phyloP scores from a whole-genome alignment of 2,888 invertebrate species.

The Hyposoter didymator region DNA sequence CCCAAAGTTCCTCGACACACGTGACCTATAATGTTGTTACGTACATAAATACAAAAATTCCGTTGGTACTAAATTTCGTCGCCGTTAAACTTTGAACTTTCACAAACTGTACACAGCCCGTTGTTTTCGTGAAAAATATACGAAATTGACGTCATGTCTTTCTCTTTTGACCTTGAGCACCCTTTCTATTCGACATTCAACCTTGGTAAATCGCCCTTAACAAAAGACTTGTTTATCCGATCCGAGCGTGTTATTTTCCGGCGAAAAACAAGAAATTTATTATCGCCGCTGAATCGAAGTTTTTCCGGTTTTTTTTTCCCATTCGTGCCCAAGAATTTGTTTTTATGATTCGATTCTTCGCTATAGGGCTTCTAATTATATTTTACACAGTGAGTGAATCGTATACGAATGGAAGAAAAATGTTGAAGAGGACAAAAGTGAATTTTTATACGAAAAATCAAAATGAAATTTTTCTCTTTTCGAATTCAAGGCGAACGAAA shows the following conservation, averaged over 20 bases:
- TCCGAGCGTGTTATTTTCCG: not conserved
- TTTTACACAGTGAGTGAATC: too few species aligned
- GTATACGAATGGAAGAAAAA: too few species aligned
- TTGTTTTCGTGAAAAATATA: conserved; percentile 12
- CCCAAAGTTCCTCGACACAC: not conserved
- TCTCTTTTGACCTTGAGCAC: not conserved
- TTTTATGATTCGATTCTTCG: not conserved
- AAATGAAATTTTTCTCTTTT: not conserved
- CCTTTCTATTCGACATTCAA: not conserved
- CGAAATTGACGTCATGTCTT: conserved; percentile 3
- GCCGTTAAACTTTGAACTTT: conserved; percentile 20
- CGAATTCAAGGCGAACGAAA: not conserved
- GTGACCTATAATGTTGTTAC: not conserved
- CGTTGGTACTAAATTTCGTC: conserved; percentile 28
- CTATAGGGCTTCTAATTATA: not conserved
- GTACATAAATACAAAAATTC: conserved; percentile 22
- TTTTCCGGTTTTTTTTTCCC: too few species aligned
- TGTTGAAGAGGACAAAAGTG: not conserved
- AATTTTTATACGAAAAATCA: not conserved
- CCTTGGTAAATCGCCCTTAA: not conserved
- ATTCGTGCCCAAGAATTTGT: not conserved
- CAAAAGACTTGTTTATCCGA: not conserved
- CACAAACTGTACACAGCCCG: not conserved
- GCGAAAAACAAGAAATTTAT: not conserved
- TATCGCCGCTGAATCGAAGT: not conserved